Percentiles rank a stretch among this genome's conserved stretches.
Evolutionary conservation across 2,888 invertebrate species (phyloP).

Genomic region (Torymus auratus): DNA sequence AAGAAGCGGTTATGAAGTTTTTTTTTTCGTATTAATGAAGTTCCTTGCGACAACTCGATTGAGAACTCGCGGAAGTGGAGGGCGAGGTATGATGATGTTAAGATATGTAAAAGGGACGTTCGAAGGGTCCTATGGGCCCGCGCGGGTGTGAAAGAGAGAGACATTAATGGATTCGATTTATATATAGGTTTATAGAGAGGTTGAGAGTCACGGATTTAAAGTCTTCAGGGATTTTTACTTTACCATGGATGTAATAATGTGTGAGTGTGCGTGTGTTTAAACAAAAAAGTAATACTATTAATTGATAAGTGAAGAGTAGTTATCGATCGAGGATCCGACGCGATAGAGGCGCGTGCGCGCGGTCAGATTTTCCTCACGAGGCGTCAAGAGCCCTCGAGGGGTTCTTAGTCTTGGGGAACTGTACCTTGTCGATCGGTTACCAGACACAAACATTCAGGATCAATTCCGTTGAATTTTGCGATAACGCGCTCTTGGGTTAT

Average conservation of each 20-base stretch:
- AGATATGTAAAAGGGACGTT: slow-evolving; percentile 47
- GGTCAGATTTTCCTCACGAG: too few species aligned
- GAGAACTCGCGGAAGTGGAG: slow-evolving; percentile 52
- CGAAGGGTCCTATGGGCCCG: slow-evolving; percentile 55
- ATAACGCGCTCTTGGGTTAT: slow-evolving; percentile 33
- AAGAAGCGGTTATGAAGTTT: slow-evolving; percentile 72
- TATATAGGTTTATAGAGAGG: slow-evolving; percentile 38
- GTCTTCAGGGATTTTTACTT: slow-evolving; percentile 75
- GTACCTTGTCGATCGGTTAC: slow-evolving; percentile 43
- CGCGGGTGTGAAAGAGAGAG: slow-evolving; percentile 17
- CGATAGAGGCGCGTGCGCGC: slow-evolving; percentile 14
- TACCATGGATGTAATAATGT: slow-evolving; percentile 74
- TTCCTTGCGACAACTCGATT: slow-evolving; percentile 64
- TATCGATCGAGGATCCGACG: slow-evolving; percentile 66
- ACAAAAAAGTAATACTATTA: slow-evolving; percentile 70
- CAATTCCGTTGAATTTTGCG: slow-evolving; percentile 24
- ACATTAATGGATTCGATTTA: slow-evolving; percentile 48
- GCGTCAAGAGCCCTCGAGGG: slow-evolving; percentile 31
- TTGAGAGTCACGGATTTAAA: slow-evolving; percentile 64
- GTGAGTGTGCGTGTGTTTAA: slow-evolving; percentile 75
- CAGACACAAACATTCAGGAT: slow-evolving; percentile 13
- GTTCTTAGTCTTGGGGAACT: slow-evolving; percentile 44
- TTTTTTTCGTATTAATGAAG: slow-evolving; percentile 71
- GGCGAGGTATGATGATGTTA: slow-evolving; percentile 6
- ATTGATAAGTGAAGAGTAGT: slow-evolving; percentile 72